Conservation (phyloP, 2,888 invertebrate genomes). For the Frankliniella intonsa region DNA sequence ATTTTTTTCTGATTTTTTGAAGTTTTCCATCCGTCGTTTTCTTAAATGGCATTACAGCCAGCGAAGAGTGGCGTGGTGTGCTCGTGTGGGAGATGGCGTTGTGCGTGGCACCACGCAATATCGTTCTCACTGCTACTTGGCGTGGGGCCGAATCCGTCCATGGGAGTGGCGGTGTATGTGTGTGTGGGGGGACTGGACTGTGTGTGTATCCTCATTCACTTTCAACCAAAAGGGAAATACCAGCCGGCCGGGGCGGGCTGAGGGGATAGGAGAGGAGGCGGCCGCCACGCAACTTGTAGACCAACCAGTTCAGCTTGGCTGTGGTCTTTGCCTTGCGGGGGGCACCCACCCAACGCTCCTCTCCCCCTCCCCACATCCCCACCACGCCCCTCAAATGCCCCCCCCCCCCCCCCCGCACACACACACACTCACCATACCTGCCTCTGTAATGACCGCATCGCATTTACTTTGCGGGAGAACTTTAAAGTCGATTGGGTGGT, state of each 20-base stretch:
- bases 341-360: background rate
- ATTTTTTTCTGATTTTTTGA: no score
- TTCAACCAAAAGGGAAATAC: slow-evolving; percentile 2
- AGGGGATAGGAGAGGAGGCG: background rate
- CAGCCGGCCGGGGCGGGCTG: background rate
- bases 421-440: no score
- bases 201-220: slow-evolving; percentile 13
- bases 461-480: no score
- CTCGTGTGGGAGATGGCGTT: no score
- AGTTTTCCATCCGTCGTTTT: no score
- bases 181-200: background rate
- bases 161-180: background rate
- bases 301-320: background rate
- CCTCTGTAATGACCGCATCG: no score
- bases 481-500: no score
- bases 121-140: slow-evolving; percentile 11
- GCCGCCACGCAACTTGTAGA: slow-evolving; percentile 12
- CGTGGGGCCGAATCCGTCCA: background rate
- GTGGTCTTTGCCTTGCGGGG: background rate
- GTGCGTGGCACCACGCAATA: background rate
- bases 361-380: background rate
- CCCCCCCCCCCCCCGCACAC: background rate
- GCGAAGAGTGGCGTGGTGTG: no score
- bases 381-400: background rate
- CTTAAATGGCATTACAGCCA: no score